Evolutionary conservation across 2,888 invertebrate species (phyloP).

Genomic region (Spisula subtruncata): DNA sequence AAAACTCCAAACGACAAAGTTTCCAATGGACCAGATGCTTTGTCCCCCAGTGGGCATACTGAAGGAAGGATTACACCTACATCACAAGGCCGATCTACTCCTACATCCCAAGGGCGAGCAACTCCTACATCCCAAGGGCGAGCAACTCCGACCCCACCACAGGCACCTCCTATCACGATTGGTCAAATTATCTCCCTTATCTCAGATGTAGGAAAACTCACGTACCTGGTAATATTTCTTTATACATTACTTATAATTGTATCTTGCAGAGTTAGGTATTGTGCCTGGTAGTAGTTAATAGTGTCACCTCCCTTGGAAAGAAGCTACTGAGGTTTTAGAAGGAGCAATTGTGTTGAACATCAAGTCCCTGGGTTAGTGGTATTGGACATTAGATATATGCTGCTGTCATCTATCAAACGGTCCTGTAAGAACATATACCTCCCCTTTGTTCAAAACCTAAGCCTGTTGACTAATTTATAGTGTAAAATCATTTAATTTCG

Average conservation of each 20-base stretch:
- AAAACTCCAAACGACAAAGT: constrained; percentile 48
- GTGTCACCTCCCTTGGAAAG: no score
- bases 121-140: constrained; percentile 75
- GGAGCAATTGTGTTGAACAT: no score
- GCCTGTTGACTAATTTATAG: no score
- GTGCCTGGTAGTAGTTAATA: no score
- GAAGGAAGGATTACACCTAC: constrained; percentile 28
- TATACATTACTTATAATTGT: background rate
- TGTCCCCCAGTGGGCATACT: constrained; percentile 47
- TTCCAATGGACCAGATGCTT: constrained; percentile 50
- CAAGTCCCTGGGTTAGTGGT: no score
- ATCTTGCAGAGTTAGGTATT: no score
- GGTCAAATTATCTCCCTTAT: constrained; percentile 84
- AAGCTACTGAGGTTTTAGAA: no score
- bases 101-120: constrained; percentile 52
- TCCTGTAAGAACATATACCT: no score
- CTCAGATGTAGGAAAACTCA: constrained; percentile 81
- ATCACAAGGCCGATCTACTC: constrained; percentile 68
- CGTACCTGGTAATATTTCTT: constrained; percentile 72
- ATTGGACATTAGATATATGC: no score
- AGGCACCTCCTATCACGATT: constrained; percentile 79
- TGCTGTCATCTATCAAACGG: no score
- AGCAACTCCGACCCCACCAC: constrained; percentile 66
- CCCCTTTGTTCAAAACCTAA: no score
- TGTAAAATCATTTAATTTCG: no score